Conservation (phyloP, 2,888 invertebrate genomes). For the Chouioia cunea region DNA sequence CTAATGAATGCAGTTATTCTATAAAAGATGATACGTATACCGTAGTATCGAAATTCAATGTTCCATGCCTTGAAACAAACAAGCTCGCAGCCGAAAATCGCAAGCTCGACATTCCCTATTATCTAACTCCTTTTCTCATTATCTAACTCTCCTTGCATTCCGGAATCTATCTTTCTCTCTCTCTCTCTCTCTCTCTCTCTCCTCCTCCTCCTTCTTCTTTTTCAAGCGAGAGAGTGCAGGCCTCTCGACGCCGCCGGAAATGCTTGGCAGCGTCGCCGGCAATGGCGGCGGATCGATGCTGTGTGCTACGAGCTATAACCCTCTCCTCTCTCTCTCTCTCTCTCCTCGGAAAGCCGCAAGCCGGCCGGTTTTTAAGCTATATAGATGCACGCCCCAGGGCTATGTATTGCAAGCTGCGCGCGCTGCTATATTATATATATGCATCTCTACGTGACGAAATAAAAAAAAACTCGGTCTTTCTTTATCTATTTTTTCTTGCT, state of each 20-base stretch:
- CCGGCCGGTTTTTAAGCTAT: constrained; percentile 24
- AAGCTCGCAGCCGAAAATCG: neutral
- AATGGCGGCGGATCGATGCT: constrained; percentile 33
- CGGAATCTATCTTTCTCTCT: neutral
- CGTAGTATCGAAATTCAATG: too few species aligned
- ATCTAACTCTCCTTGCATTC: constrained; percentile 6
- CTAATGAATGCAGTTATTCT: too few species aligned
- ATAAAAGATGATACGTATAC: too few species aligned
- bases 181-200: constrained; percentile 1
- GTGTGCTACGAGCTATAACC: neutral
- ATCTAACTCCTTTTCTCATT: constrained; percentile 21
- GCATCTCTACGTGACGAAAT: too few species aligned
- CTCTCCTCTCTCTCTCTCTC: constrained; percentile 2
- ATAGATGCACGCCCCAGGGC: too few species aligned
- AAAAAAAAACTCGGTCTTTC: too few species aligned
- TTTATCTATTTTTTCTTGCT: too few species aligned
- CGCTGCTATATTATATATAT: too few species aligned
- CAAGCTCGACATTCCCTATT: constrained; percentile 10
- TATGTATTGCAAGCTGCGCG: too few species aligned
- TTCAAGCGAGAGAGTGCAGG: neutral
- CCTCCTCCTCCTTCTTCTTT: neutral
- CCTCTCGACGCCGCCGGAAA: constrained; percentile 38
- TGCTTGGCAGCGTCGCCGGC: constrained; percentile 28
- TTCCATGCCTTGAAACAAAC: neutral
- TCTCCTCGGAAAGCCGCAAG: constrained; percentile 4